These are phyloP conservation scores for Scaptomyza parva DNA, from an alignment of 2,888 invertebrate genomes.

Conservation along the genomic window DNA sequence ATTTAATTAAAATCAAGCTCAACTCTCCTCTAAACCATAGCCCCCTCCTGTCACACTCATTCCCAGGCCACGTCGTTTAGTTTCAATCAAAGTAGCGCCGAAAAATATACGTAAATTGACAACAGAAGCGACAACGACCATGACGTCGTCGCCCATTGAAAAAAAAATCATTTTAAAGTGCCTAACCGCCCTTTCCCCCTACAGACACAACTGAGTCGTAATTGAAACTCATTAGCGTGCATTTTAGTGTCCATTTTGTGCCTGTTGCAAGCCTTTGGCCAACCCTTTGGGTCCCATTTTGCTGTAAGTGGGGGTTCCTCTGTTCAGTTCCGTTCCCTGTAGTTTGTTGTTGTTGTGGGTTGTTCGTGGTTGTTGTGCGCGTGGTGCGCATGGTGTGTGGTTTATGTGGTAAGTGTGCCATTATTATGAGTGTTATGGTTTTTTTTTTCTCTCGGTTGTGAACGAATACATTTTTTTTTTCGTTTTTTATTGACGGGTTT, in stretches of 20 bases:
- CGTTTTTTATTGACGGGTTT: slow-evolving; percentile 34
- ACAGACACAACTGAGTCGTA: slow-evolving; percentile 56
- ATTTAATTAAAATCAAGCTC: slow-evolving; percentile 75
- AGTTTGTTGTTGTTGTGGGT: slow-evolving; percentile 45
- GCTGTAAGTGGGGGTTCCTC: slow-evolving; percentile 8
- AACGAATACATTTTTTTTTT: background rate
- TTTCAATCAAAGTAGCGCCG: slow-evolving; percentile 77
- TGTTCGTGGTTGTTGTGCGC: slow-evolving; percentile 23
- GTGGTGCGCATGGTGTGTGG: slow-evolving; percentile 61
- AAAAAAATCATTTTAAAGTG: slow-evolving; percentile 64
- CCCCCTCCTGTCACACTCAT: background rate
- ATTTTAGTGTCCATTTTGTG: slow-evolving; percentile 75
- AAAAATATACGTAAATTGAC: slow-evolving; percentile 73
- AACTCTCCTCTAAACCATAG: background rate
- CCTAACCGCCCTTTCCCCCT: slow-evolving; percentile 3
- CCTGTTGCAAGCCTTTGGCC: slow-evolving; percentile 40
- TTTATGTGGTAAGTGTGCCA: slow-evolving; percentile 80
- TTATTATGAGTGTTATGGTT: slow-evolving; percentile 66
- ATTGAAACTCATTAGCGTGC: slow-evolving; percentile 81
- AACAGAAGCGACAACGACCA: slow-evolving; percentile 67
- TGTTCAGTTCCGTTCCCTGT: background rate
- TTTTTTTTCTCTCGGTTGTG: slow-evolving; percentile 35
- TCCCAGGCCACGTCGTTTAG: slow-evolving; percentile 62
- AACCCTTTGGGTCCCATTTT: slow-evolving; percentile 64
- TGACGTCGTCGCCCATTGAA: slow-evolving; percentile 44